Evolutionary conservation across 1,140 invertebrate genomes (phyloP).

Genomic region (Chironomus tepperi): DNA sequence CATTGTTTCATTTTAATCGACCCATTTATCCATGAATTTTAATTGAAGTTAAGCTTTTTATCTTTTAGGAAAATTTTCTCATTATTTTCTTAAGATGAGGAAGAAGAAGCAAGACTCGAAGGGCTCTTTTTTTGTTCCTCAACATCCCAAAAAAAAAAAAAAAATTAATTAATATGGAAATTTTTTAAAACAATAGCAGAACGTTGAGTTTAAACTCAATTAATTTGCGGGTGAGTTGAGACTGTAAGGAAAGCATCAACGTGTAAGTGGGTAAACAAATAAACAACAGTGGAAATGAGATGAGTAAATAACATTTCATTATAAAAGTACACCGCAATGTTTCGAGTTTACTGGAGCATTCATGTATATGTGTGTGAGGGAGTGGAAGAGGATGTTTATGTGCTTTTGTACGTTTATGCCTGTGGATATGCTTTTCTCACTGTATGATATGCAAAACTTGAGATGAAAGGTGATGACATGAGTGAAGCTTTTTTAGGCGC

Average conservation of each 20-base stretch:
- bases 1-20: not conserved
- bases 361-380: no score
- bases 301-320: not conserved
- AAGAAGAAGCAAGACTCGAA: no score
- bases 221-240: not conserved
- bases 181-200: slow-evolving; percentile 1
- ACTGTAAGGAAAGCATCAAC: not conserved
- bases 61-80: not conserved
- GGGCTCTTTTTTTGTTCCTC: no score
- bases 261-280: not conserved
- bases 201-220: no score
- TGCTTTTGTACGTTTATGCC: no score
- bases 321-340: not conserved
- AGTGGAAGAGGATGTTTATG: no score
- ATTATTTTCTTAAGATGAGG: no score
- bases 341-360: no score
- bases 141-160: not conserved
- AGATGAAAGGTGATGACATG: no score
- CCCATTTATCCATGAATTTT: not conserved
- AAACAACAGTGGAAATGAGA: not conserved
- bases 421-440: no score
- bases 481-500: no score
- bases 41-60: not conserved
- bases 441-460: no score
- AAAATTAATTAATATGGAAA: slow-evolving; percentile 15